Evolutionary conservation across 1,140 invertebrate genomes (phyloP).

Genomic region (Lasioglossum albipes): DNA sequence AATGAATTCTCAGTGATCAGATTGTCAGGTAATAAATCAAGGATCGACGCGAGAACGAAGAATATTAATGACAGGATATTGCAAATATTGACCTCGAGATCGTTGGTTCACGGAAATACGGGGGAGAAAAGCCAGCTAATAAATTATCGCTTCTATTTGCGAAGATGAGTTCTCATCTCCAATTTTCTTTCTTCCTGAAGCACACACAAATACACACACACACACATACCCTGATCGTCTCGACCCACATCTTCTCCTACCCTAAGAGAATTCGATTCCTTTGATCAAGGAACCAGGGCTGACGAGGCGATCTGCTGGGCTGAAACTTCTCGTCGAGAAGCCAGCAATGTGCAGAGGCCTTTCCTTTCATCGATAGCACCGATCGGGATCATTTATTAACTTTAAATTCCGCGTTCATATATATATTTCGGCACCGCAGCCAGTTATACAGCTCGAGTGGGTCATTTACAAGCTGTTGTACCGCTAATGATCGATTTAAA

Average conservation of each 20-base stretch:
- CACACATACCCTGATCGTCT: conserved; percentile 4
- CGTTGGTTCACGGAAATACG: not conserved
- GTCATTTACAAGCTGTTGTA: conserved; percentile 35
- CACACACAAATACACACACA: not conserved
- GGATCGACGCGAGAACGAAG: no score
- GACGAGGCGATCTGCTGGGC: conserved; percentile 2
- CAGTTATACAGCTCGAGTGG: conserved; percentile 36
- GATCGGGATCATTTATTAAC: conserved; percentile 40
- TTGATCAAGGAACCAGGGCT: conserved; percentile 44
- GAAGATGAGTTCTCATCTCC: conserved; percentile 22
- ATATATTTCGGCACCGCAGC: conserved; percentile 6
- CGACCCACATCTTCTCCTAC: conserved; percentile 1
- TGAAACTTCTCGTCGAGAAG: not conserved
- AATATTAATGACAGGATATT: no score
- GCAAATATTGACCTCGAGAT: no score
- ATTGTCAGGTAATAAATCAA: no score
- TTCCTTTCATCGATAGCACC: conserved; percentile 32
- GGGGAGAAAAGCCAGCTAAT: conserved; percentile 14
- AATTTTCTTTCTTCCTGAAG: not conserved
- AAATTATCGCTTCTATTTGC: conserved; percentile 40
- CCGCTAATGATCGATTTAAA: conserved; percentile 39
- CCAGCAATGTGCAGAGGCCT: not conserved
- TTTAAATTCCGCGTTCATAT: conserved; percentile 20
- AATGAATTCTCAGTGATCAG: no score
- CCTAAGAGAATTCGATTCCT: conserved; percentile 39